Evolutionary conservation across 2,113 vertebrate species (phyloP), one percentile per base, ranked within the genome.

Genomic region (Sinocyclocheilus grahami): DNA sequence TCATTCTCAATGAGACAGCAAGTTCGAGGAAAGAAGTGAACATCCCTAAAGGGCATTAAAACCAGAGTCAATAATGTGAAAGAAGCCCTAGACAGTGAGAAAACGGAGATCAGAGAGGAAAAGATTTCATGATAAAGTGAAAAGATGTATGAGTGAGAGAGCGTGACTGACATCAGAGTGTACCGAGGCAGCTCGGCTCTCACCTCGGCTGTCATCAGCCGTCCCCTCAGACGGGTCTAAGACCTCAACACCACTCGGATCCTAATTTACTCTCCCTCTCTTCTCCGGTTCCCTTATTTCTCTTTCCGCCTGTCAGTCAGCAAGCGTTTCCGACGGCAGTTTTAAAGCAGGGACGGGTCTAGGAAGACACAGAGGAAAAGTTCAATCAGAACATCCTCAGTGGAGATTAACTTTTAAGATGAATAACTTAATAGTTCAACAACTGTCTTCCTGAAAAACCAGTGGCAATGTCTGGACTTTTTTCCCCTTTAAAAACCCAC

Each of bases 301-400:
- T 60, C 69, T 60, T 72, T 76, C 76, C 24, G 55, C 33, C 85
- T 76, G 79, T 69, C 85, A 90, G 37, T 84, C 89, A 88, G 48
- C 78, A 69, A 42, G 18, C 27, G 20, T 39, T 84, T 33, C 65
- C 27, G 55, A 39, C 33, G 37, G 30, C 9, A 30, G 11, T 7
- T 27, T 88, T 67, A 48, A 74, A 87, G 87, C 42, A 53, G 86
- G 22, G 58, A 22, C 10, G 2, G 11, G 72, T 86, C 65, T 16
- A 87, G 71, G 85, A 83, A 79, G 65, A 53, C 89, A 80, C 2
- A 62, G 65, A 37, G 88, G 84, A 85, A 77, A 87, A 82, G 89
- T 84, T 81, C 58, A 87, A 87, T 90, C 82, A 86, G 88, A 90
- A 91, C 85, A 89, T 88, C 86, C 90, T 87, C 53, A 69, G 72